A percentile compares a stretch with the other conserved stretches of the same genome.
phyloP scores from a whole-genome alignment of 2,113 vertebrate genomes.

The Atherinomorus stipes region DNA sequence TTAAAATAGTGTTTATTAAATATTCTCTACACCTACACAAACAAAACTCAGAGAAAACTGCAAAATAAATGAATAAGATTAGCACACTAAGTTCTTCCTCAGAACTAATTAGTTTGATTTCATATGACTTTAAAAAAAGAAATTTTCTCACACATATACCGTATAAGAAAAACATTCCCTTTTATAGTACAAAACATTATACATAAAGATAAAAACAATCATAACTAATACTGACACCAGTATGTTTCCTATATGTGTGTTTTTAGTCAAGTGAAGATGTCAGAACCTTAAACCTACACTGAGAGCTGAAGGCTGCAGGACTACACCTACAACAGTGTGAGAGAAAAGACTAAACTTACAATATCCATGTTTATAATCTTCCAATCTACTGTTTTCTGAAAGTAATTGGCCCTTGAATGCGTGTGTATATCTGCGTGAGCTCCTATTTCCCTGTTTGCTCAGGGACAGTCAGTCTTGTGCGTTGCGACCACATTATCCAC shows the following conservation, averaged over 20 bases:
- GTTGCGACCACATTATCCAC: conserved; percentile 82
- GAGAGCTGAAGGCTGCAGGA: background rate
- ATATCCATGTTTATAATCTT: conserved; percentile 22
- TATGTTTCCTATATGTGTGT: background rate
- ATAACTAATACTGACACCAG: no score
- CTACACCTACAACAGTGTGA: background rate
- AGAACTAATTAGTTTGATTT: no score
- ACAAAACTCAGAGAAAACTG: no score
- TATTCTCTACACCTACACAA: no score
- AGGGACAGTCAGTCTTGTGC: conserved; percentile 74
- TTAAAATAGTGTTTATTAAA: no score
- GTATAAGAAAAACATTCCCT: no score
- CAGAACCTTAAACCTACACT: background rate
- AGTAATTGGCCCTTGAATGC: conserved; percentile 37
- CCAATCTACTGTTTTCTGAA: background rate
- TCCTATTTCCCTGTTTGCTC: conserved; percentile 74
- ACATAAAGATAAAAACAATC: no score
- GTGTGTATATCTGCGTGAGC: conserved; percentile 35
- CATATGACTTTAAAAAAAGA: no score
- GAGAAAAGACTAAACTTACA: conserved; percentile 14
- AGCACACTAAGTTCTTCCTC: no score
- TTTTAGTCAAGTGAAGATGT: background rate
- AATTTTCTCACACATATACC: no score
- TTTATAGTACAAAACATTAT: background rate
- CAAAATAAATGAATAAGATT: no score